These are phyloP conservation scores for Telenomus remus DNA, from an alignment of 1,140 invertebrate genomes.

Conservation along the genomic window DNA sequence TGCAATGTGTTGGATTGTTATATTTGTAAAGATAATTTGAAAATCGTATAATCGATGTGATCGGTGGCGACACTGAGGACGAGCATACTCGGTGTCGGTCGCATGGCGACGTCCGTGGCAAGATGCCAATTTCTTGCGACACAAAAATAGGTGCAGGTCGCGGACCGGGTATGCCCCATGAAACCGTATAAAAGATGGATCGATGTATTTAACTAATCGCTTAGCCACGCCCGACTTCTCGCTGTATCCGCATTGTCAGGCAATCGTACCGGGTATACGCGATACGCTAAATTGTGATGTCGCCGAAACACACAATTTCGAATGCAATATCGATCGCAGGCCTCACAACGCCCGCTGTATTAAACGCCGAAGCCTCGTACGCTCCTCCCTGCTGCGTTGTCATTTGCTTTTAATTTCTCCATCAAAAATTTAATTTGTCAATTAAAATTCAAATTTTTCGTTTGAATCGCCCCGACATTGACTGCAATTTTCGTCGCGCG, in stretches of 20 bases:
- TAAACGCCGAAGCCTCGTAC: conserved; percentile 41
- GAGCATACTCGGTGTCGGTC: conserved; percentile 24
- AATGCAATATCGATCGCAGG: conserved; percentile 44
- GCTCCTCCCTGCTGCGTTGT: too few species aligned
- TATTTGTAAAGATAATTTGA: conserved; percentile 15
- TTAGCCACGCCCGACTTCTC: conserved; percentile 54
- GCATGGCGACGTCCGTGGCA: conserved; percentile 60
- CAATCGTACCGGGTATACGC: conserved; percentile 43
- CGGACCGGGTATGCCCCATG: conserved; percentile 54
- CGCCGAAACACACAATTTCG: conserved; percentile 39
- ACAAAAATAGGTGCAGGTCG: conserved; percentile 71
- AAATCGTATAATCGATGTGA: conserved; percentile 64
- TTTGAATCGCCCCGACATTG: too few species aligned
- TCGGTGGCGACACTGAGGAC: conserved; percentile 28
- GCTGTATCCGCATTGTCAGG: conserved; percentile 46
- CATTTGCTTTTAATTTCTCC: too few species aligned
- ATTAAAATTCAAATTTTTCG: too few species aligned
- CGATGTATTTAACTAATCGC: conserved; percentile 60
- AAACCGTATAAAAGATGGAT: conserved; percentile 63
- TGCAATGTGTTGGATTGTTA: too few species aligned
- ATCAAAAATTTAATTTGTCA: too few species aligned
- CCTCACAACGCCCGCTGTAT: conserved; percentile 21
- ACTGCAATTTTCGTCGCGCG: too few species aligned
- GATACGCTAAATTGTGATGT: conserved; percentile 36
- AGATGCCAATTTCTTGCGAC: conserved; percentile 66